These are phyloP conservation scores for Pocota personata DNA, from an alignment of 2,888 invertebrate genomes.

Conservation along the genomic window DNA sequence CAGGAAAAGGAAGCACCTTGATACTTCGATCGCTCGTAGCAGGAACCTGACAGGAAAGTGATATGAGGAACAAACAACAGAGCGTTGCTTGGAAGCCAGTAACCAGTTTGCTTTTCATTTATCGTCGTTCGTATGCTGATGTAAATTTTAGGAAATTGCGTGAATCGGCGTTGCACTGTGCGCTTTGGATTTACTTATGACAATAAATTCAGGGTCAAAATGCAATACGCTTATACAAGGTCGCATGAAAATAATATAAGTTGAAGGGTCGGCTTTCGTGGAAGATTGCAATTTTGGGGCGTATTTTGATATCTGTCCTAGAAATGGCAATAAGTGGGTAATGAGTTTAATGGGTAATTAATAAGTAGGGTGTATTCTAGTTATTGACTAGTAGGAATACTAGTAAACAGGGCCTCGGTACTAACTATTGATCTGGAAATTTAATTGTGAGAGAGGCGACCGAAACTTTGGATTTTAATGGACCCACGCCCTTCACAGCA, in stretches of 20 bases:
- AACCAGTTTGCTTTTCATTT: conserved; percentile 56
- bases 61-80: conserved; percentile 51
- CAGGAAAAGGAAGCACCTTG: conserved; percentile 73
- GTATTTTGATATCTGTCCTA: neutral
- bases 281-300: neutral
- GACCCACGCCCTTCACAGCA: too few relatives aligned
- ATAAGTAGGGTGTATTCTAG: too few relatives aligned
- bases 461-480: too few relatives aligned
- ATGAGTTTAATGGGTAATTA: too few relatives aligned
- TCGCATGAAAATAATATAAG: neutral
- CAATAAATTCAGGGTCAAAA: conserved; percentile 58
- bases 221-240: conserved; percentile 60
- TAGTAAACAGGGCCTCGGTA: too few relatives aligned
- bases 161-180: conserved; percentile 11
- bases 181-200: neutral
- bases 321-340: neutral
- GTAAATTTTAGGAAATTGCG: conserved; percentile 31
- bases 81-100: conserved; percentile 13
- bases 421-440: too few relatives aligned
- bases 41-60: conserved; percentile 66
- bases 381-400: too few relatives aligned
- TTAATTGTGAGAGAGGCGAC: too few relatives aligned
- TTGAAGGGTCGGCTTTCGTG: neutral
- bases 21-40: conserved; percentile 46
- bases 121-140: neutral